Conservation (phyloP, 1,140 invertebrate genomes). For the Oryzaephilus surinamensis region DNA sequence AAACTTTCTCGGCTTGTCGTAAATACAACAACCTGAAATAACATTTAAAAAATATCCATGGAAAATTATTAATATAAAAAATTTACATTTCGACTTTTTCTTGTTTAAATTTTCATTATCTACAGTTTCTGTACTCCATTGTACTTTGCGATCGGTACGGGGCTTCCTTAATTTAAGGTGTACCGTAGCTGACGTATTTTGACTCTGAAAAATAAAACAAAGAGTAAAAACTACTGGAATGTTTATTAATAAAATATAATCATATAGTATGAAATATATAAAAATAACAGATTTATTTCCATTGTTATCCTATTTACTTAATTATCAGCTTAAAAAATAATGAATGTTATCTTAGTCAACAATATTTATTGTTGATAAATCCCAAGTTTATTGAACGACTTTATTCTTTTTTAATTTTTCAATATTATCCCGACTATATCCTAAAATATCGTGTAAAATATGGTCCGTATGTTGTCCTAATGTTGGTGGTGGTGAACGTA, state of each 20-base stretch:
- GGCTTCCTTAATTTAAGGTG: conserved; percentile 63
- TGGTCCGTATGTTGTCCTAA: conserved; percentile 81
- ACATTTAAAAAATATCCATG: neutral
- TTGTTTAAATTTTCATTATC: conserved; percentile 90
- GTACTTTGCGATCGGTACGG: conserved; percentile 65
- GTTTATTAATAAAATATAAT: conserved; percentile 3
- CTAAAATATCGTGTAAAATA: conserved; percentile 59
- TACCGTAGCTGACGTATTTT: conserved; percentile 56
- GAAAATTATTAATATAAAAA: neutral
- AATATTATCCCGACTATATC: conserved; percentile 54
- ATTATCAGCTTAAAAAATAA: neutral
- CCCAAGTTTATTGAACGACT: conserved; percentile 49
- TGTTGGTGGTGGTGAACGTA: conserved; percentile 65
- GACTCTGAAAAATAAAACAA: conserved; percentile 19
- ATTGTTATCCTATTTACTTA: neutral
- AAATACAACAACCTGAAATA: conserved; percentile 76
- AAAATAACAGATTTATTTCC: neutral
- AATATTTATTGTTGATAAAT: neutral
- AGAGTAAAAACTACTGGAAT: conserved; percentile 8
- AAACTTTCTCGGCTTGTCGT: conserved; percentile 68
- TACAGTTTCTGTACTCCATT: conserved; percentile 78
- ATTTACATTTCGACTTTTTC: conserved; percentile 89
- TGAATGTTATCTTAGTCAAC: neutral
- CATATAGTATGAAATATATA: neutral
- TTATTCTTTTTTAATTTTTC: conserved; percentile 41